Conservation (phyloP, 1,140 invertebrate genomes). For the Globodera ellingtonae region DNA sequence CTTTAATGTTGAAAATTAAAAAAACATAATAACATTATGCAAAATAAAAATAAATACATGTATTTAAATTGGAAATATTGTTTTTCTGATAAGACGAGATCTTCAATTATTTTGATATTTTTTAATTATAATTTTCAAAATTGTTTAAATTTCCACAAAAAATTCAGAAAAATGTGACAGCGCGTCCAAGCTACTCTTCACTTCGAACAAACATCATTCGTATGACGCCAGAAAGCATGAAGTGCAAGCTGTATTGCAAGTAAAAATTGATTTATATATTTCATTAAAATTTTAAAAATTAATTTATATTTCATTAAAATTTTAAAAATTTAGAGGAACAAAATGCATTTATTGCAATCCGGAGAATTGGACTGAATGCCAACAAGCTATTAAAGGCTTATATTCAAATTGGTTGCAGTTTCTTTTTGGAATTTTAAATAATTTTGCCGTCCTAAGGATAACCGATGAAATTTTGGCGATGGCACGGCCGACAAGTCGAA, state of each 20-base stretch:
- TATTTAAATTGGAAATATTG: too few species aligned
- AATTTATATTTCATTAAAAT: background rate
- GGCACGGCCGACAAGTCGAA: slow-evolving; percentile 45
- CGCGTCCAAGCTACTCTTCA: slow-evolving; percentile 40
- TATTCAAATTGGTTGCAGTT: slow-evolving; percentile 45
- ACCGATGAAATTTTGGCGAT: slow-evolving; percentile 53
- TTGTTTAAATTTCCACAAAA: background rate
- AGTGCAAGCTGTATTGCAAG: slow-evolving; percentile 53
- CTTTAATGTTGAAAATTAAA: too few species aligned
- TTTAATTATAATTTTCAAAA: background rate
- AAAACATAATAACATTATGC: too few species aligned
- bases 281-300: background rate
- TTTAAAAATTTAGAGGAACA: slow-evolving; percentile 28
- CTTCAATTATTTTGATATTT: background rate
- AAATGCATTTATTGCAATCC: slow-evolving; percentile 44
- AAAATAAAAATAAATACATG: too few species aligned
- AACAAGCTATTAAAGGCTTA: slow-evolving; percentile 44
- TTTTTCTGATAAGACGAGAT: too few species aligned
- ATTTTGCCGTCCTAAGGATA: slow-evolving; percentile 42
- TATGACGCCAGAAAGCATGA: slow-evolving; percentile 54
- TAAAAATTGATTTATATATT: background rate
- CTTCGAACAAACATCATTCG: slow-evolving; percentile 48
- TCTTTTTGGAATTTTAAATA: slow-evolving; percentile 7
- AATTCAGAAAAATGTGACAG: background rate
- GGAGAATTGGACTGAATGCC: slow-evolving; percentile 32